Evolutionary conservation across 2,797 vertebrate species (phyloP), one percentile per base, ranked within the genome.

Genomic region (Bryconaethiops microstoma): DNA sequence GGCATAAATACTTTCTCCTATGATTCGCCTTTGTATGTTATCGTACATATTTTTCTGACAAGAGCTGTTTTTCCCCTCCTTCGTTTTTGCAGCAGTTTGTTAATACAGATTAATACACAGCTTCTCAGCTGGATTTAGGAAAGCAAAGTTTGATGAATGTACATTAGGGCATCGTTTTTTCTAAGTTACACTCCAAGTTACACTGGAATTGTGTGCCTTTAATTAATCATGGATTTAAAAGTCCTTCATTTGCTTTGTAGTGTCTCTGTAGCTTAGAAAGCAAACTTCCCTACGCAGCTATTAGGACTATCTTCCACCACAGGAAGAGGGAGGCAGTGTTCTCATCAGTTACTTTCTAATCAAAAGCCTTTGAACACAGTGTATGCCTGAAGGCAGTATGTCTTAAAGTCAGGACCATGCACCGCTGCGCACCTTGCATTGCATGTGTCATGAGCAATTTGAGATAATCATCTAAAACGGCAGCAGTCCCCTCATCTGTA

Each of bases 341-440:
- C 73, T 84, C 62, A 77, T 81, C 84, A 81, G 63, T 84, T 77
- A 84, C 50, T 71, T 76, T 74, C 69, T 77, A 70, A 84, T 81
- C 80, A 79, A 55, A 68, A 83, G 74, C 76, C 78, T 86, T 84
- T 86, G 80, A 83, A 84, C 70, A 74, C 25, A 21, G 64, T 48
- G 35, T 71, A 67, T 17, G 59, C 78, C 80, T 64, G 52, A 72
- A 78, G 78, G 45, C 75, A 72, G 64, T 21, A 45, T 63, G 73
- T 74, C 78, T 77, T 79, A 64, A 48, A 77, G 68, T 54, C 73
- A 35, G 82, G 77, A 78, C n/a, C n/a, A 12, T 72, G 72, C 60
- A 64, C 23, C 55, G 52, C 1, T n/a, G 64, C 3, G 59, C 77
- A 62, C 79, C 83, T 84, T 8, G 54, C 62, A 69, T 81, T 63